phyloP scores from a whole-genome alignment of 2,797 vertebrate species.

The Aotus griseimembra region DNA sequence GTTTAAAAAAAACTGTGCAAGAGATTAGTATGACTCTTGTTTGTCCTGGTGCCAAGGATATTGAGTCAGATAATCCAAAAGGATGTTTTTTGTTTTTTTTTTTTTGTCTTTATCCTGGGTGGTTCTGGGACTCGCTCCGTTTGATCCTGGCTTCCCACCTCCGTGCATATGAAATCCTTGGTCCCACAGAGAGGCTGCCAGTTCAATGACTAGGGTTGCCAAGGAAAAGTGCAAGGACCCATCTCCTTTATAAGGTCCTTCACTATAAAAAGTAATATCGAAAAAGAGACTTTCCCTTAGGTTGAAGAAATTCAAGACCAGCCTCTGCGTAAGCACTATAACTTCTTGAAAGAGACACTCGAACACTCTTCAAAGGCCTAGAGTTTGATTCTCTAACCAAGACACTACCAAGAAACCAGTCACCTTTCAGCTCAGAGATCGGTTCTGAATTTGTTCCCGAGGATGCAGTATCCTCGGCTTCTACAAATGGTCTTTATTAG shows the following conservation, averaged over 20 bases:
- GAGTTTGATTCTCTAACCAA: background rate
- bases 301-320: background rate
- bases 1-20: background rate
- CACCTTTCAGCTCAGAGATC: background rate
- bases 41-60: background rate
- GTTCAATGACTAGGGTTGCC: background rate
- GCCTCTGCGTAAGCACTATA: background rate
- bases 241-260: conserved; percentile 18
- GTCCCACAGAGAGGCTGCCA: background rate
- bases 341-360: background rate
- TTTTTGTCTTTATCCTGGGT: background rate
- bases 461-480: background rate
- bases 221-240: background rate
- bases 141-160: background rate
- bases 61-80: conserved; percentile 51
- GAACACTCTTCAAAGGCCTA: background rate
- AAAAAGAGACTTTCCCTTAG: background rate
- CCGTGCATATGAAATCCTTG: conserved; percentile 6
- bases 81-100: background rate
- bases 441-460: background rate
- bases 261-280: conserved; percentile 1
- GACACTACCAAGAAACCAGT: background rate
- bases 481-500: background rate
- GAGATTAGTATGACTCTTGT: conserved; percentile 37
- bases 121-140: background rate